phyloP scores from a whole-genome alignment of 2,797 vertebrate genomes.

The Paramormyrops hopkinsi region DNA sequence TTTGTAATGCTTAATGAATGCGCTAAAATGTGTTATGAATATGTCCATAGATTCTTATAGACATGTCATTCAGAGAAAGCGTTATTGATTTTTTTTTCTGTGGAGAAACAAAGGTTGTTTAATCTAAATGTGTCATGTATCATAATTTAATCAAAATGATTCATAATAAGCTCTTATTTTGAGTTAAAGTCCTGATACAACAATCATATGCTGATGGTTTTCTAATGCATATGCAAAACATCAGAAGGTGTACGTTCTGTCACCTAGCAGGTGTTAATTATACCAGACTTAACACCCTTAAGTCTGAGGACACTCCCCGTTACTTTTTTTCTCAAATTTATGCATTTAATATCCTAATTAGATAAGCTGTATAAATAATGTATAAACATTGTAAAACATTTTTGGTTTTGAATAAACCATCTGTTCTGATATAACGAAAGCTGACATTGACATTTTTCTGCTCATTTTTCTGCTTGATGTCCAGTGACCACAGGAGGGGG shows the following conservation, averaged over 20 bases:
- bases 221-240: neutral
- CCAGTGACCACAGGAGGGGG: neutral
- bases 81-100: neutral
- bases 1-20: neutral
- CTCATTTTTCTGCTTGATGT: neutral
- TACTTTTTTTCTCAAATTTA: neutral
- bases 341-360: slow-evolving; percentile 7
- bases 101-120: neutral
- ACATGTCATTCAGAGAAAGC: neutral
- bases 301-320: neutral
- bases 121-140: neutral
- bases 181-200: neutral
- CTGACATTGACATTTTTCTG: neutral
- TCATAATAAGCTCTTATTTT: neutral
- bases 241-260: neutral
- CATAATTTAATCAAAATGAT: neutral
- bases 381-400: slow-evolving; percentile 5
- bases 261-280: neutral
- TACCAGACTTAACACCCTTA: neutral
- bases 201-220: neutral
- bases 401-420: neutral
- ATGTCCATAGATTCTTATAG: neutral
- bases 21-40: neutral
- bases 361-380: neutral
- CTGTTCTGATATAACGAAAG: neutral